These are phyloP conservation scores for Ctenopoma multispine DNA, from an alignment of 2,797 vertebrate species.

Conservation along the genomic window DNA sequence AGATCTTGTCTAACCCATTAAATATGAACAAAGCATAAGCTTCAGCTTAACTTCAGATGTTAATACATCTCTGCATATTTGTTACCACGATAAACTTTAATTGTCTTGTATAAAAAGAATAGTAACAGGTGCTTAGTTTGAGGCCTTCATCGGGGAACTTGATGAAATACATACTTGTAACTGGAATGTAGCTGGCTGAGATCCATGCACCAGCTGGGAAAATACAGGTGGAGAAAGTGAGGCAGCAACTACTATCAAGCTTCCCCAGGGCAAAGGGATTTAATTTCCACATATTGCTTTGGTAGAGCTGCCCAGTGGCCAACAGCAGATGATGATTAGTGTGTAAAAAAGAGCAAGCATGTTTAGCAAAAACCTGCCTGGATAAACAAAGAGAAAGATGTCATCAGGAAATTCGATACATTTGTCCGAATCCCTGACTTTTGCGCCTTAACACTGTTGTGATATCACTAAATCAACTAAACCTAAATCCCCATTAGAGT, in stretches of 20 bases:
- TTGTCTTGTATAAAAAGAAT: background rate
- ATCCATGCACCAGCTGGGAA: conserved; percentile 52
- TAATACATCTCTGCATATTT: background rate
- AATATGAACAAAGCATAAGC: conserved; percentile 1
- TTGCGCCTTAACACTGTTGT: conserved; percentile 46
- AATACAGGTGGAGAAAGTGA: conserved; percentile 42
- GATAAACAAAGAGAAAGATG: conserved; percentile 21
- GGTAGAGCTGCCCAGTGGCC: conserved; percentile 40
- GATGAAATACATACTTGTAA: conserved; percentile 50
- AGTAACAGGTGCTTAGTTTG: conserved; percentile 7
- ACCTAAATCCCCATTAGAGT: conserved; percentile 71
- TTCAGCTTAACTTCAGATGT: background rate
- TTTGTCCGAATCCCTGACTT: conserved; percentile 14
- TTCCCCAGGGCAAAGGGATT: conserved; percentile 43
- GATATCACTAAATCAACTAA: conserved; percentile 71
- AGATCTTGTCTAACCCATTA: background rate
- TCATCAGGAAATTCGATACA: conserved; percentile 32
- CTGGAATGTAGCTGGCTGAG: conserved; percentile 47
- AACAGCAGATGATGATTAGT: conserved; percentile 55
- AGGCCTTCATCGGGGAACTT: conserved; percentile 36
- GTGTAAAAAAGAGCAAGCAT: conserved; percentile 44
- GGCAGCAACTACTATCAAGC: conserved; percentile 53
- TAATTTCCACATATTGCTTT: conserved; percentile 53
- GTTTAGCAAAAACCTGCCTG: conserved; percentile 22
- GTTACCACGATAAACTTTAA: background rate